phyloP scores from a whole-genome alignment of 2,888 invertebrate species.

The Cheilosia pagana region DNA sequence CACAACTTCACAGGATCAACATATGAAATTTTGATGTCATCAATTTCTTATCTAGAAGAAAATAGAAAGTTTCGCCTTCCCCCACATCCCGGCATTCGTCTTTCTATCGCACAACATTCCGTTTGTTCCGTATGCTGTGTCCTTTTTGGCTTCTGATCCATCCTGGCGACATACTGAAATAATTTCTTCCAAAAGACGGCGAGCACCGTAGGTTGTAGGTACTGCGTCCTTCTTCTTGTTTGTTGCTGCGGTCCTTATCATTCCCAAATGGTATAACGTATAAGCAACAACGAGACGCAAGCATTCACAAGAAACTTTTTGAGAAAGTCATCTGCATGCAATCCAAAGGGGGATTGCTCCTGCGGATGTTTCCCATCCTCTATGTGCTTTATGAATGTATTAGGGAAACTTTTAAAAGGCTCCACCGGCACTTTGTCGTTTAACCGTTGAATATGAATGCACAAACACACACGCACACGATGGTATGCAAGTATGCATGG shows the following conservation, averaged over 20 bases:
- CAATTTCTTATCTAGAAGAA: conserved; percentile 67
- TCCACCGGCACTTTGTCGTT: conserved; percentile 61
- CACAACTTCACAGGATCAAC: conserved; percentile 62
- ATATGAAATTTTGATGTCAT: conserved; percentile 67
- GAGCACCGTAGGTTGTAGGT: not conserved
- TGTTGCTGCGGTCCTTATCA: conserved; percentile 41
- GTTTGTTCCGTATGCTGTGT: conserved; percentile 12
- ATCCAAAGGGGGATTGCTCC: conserved; percentile 48
- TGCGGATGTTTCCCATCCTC: conserved; percentile 35
- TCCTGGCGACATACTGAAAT: conserved; percentile 52
- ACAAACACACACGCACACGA: not conserved
- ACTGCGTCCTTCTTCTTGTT: conserved; percentile 42
- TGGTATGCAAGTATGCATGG: not conserved
- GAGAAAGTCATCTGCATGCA: conserved; percentile 71
- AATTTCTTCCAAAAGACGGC: conserved; percentile 42
- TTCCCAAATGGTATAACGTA: conserved; percentile 58
- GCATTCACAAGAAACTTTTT: conserved; percentile 54
- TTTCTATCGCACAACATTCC: conserved; percentile 43
- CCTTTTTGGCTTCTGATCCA: conserved; percentile 24
- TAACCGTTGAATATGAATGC: conserved; percentile 3
- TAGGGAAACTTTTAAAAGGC: conserved; percentile 66
- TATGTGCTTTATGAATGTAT: conserved; percentile 59
- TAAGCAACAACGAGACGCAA: conserved; percentile 34
- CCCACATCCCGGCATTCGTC: conserved; percentile 10
- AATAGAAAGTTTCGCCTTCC: conserved; percentile 41